Base-by-base conservation (phyloP, 2,888 invertebrate species). In the Archaeoteleia sp. region DNA sequence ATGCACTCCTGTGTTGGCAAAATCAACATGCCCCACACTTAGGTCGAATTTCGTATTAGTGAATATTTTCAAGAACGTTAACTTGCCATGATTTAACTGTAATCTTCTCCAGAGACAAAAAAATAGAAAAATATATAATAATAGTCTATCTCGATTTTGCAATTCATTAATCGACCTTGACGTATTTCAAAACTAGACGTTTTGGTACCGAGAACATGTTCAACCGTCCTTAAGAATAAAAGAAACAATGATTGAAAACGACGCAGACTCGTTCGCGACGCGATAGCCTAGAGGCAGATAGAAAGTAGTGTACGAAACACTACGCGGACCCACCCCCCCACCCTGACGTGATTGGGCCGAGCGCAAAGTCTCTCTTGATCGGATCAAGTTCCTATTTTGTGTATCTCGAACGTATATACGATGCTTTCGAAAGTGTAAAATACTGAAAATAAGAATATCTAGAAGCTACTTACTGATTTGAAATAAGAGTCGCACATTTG, bases 371-470 rank as follows among this genome's bases (percentile, higher is more conserved):
- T 67, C 58, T 62, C 67, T 67, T 61, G 49, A 67, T 67, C 68
- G 68, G 63, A 68, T 68, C 68, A 63, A 68, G 67, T 68, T 68
- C 62, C 67, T 68, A 68, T 58, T 58, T 58, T 62, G 58, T 58
- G 62, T 67, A 57, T 62, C 53, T 63, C 35, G 57, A 67, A 67
- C 51, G 67, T 25, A 67, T 67, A 57, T 57, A 53, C 61, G 55
- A 51, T 42, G 61, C 39, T 35, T 43, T 55, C 49, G 60, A 49
- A 60, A 42, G 45, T 58, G 67, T 60, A 60, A 55, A 60, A 54
- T 55, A 55, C 34, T 14, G 20, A 49, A 43, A 43, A 40, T 46
- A 29, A 46, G 29, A 13, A 14, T 39, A 61, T 37, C 32, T 27
- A 12, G 23, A 49, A 17, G 2, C 40, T 40, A 27, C n/a, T 8